These are phyloP conservation scores for Ditylenchus dipsaci DNA, from an alignment of 1,140 invertebrate genomes.

Conservation along the genomic window DNA sequence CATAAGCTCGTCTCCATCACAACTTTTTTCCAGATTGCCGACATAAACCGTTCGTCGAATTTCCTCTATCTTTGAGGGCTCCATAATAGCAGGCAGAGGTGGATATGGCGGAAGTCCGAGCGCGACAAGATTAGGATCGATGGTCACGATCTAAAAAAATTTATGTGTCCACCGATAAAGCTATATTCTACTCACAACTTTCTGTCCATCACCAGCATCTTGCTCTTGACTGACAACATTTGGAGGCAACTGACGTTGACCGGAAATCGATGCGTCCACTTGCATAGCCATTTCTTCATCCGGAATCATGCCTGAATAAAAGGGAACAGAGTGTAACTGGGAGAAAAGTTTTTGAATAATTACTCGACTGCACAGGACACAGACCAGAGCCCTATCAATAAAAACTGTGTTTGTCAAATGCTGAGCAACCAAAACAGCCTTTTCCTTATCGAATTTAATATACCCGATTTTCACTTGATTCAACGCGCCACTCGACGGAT, in stretches of 20 bases:
- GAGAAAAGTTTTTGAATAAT: slow-evolving; percentile 30
- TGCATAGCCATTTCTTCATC: slow-evolving; percentile 87
- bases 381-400: slow-evolving; percentile 90
- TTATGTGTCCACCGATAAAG: too few species aligned
- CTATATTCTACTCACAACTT: slow-evolving; percentile 34
- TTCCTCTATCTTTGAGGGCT: slow-evolving; percentile 87
- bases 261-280: slow-evolving; percentile 75
- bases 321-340: slow-evolving; percentile 17
- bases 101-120: slow-evolving; percentile 85
- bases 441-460: slow-evolving; percentile 84
- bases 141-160: slow-evolving; percentile 62
- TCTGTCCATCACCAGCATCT: slow-evolving; percentile 44
- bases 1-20: slow-evolving; percentile 48
- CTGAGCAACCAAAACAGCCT: slow-evolving; percentile 80
- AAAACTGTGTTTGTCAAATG: slow-evolving; percentile 98
- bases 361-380: slow-evolving; percentile 75
- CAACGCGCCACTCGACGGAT: slow-evolving; percentile 66
- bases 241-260: slow-evolving; percentile 67
- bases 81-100: slow-evolving; percentile 79
- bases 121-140: slow-evolving; percentile 79
- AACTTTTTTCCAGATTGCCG: slow-evolving; percentile 63
- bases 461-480: slow-evolving; percentile 83
- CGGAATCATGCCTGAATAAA: slow-evolving; percentile 74
- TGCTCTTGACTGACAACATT: slow-evolving; percentile 75
- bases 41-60: slow-evolving; percentile 82